Conservation (phyloP, 2,888 invertebrate species). For the Isotomurus palustris region DNA sequence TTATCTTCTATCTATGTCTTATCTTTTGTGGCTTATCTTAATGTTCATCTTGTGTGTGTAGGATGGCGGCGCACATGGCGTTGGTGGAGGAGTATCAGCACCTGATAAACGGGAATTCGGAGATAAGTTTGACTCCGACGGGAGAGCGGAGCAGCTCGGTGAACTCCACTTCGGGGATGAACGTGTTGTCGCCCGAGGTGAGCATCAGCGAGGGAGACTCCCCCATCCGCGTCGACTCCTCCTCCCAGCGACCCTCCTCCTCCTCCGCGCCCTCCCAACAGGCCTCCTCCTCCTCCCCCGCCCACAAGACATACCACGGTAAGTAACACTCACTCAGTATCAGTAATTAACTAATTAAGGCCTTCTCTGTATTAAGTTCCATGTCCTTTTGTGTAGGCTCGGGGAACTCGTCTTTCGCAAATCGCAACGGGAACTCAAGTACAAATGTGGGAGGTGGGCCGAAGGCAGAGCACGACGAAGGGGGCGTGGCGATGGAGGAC, state of each 20-base stretch:
- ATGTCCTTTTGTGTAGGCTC: background rate
- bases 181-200: conserved; percentile 46
- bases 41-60: conserved; percentile 17
- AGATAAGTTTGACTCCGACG: conserved; percentile 38
- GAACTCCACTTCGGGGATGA: conserved; percentile 42
- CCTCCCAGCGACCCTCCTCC: conserved; percentile 28
- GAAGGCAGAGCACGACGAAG: conserved; percentile 41
- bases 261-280: conserved; percentile 32
- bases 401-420: conserved; percentile 21
- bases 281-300: conserved; percentile 17
- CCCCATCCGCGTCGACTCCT: conserved; percentile 44
- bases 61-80: conserved; percentile 45
- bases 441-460: conserved; percentile 28
- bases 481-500: conserved; percentile 41
- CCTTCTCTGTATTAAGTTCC: background rate
- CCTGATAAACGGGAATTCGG: conserved; percentile 46
- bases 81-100: conserved; percentile 46
- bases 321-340: background rate
- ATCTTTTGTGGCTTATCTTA: too few relatives aligned
- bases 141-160: conserved; percentile 41
- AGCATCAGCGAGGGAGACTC: conserved; percentile 46
- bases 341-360: background rate
- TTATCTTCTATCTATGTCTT: too few relatives aligned
- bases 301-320: conserved; percentile 5
- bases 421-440: conserved; percentile 33